These are phyloP conservation scores for Saturnia japonica DNA, from an alignment of 2,888 invertebrate genomes.

Conservation along the genomic window DNA sequence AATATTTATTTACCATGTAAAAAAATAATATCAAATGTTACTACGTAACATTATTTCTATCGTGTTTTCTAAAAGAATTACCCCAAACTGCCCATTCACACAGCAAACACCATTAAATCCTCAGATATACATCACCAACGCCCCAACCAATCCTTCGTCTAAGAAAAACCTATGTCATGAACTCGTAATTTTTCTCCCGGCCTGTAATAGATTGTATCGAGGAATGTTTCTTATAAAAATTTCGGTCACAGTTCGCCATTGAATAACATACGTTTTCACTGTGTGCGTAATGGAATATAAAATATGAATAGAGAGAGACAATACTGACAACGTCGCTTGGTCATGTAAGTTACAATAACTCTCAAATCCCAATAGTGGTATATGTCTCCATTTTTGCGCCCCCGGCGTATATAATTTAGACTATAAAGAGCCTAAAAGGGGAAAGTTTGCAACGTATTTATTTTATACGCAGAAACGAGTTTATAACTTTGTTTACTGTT, in stretches of 20 bases:
- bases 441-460: conserved; percentile 70
- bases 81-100: conserved; percentile 23
- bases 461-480: conserved; percentile 63
- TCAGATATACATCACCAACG: conserved; percentile 34
- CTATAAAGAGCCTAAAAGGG: conserved; percentile 71
- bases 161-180: conserved; percentile 54
- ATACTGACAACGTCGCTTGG: conserved; percentile 48
- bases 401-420: conserved; percentile 76
- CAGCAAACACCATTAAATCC: conserved; percentile 31
- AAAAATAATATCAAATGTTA: not conserved
- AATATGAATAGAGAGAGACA: conserved; percentile 61
- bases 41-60: conserved; percentile 22
- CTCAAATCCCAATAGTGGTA: conserved; percentile 66
- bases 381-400: conserved; percentile 77
- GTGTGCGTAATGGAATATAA: conserved; percentile 59
- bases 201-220: conserved; percentile 55
- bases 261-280: conserved; percentile 57
- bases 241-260: conserved; percentile 45
- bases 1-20: not conserved
- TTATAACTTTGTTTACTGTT: conserved; percentile 50
- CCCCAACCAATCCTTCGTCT: conserved; percentile 30
- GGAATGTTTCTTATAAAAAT: conserved; percentile 45
- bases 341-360: conserved; percentile 66
- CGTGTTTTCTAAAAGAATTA: conserved; percentile 21
- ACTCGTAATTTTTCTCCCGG: conserved; percentile 54